Conservation (phyloP, 23 tunicate species). For the Aplidium turbinatum region DNA sequence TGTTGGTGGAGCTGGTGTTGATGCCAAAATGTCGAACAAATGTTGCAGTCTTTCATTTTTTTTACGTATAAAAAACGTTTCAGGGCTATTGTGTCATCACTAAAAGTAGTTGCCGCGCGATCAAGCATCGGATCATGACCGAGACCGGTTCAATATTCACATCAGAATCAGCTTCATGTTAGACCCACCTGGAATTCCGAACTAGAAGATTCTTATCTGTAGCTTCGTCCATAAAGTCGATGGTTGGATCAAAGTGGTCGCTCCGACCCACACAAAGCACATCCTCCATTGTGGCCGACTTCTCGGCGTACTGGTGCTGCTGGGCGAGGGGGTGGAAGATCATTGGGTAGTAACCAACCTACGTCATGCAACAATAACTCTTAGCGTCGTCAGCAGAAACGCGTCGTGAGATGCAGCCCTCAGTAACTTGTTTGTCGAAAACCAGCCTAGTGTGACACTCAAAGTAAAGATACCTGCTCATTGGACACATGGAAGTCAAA, state of each 20-base stretch:
- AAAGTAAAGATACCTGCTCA: background rate
- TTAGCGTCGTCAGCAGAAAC: too few relatives aligned
- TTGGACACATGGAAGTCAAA: background rate
- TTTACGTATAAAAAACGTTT: too few relatives aligned
- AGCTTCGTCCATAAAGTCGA: slow-evolving; percentile 45
- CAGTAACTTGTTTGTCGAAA: background rate
- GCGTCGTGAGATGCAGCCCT: background rate
- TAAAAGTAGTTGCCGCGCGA: too few relatives aligned
- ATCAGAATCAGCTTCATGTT: too few relatives aligned
- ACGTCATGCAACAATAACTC: background rate
- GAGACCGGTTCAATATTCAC: too few relatives aligned
- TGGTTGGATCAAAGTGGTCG: slow-evolving; percentile 4
- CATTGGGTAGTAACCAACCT: slow-evolving; percentile 54
- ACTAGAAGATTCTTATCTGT: slow-evolving; percentile 42
- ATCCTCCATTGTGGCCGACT: slow-evolving; percentile 32
- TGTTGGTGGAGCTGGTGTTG: too few relatives aligned
- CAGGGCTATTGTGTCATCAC: too few relatives aligned
- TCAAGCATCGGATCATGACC: too few relatives aligned
- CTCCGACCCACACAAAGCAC: slow-evolving; percentile 39
- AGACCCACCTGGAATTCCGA: too few relatives aligned
- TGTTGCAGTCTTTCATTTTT: too few relatives aligned
- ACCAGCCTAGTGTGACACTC: background rate
- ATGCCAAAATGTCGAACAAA: too few relatives aligned
- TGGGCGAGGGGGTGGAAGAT: slow-evolving; percentile 41
- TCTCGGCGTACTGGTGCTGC: slow-evolving; percentile 32